Percentiles rank a stretch among this genome's conserved stretches.
Conservation (phyloP, 2,797 vertebrate genomes). For the Anomalospiza imberbis region DNA sequence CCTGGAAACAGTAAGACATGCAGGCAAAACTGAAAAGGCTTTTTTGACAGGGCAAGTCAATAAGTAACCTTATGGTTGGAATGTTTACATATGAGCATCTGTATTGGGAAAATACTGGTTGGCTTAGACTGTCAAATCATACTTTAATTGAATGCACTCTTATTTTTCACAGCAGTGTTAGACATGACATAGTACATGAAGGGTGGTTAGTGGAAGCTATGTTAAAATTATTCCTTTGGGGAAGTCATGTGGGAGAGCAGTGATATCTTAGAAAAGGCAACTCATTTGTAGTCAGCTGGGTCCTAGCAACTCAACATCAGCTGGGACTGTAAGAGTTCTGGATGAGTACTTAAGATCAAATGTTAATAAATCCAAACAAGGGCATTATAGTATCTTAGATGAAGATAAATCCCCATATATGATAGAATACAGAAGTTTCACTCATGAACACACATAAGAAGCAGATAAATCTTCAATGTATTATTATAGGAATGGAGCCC, state of each 20-base stretch:
- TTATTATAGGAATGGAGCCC: background rate
- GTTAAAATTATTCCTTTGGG: background rate
- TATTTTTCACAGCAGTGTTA: background rate
- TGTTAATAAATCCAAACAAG: background rate
- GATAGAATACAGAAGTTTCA: background rate
- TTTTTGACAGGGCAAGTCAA: constrained; percentile 51
- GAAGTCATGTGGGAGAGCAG: background rate
- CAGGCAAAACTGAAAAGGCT: background rate
- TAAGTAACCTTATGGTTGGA: constrained; percentile 55
- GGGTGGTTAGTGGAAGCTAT: background rate
- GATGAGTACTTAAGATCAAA: background rate
- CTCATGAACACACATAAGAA: background rate
- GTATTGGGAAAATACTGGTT: background rate
- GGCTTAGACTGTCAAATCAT: background rate
- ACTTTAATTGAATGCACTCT: background rate
- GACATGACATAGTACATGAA: background rate
- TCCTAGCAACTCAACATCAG: background rate
- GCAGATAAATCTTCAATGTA: background rate
- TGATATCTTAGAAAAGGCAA: background rate
- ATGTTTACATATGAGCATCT: constrained; percentile 24
- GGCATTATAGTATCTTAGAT: background rate
- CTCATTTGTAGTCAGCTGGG: background rate
- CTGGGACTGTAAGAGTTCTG: background rate
- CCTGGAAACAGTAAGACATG: background rate
- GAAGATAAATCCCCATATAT: background rate